phyloP scores from a whole-genome alignment of 2,113 vertebrate genomes.

The Megaceryle maxima region DNA sequence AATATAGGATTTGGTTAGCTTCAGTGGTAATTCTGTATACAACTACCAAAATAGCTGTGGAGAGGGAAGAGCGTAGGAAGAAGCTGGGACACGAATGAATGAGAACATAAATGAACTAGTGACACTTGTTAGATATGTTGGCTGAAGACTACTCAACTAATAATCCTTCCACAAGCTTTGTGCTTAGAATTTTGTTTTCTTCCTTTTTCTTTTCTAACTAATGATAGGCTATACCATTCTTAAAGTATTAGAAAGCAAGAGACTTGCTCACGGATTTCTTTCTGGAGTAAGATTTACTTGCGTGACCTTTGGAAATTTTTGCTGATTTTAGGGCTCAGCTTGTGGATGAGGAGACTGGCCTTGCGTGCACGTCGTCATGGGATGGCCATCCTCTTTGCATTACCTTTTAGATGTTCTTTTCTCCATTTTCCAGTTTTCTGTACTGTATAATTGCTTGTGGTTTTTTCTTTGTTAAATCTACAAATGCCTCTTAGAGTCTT shows the following conservation, averaged over 20 bases:
- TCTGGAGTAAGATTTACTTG: background rate
- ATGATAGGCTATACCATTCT: background rate
- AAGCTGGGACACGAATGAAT: background rate
- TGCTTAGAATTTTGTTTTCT: background rate
- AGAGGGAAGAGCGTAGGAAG: background rate
- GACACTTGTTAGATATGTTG: background rate
- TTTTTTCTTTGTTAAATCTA: background rate
- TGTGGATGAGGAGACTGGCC: background rate
- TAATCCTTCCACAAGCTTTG: background rate
- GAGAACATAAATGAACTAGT: background rate
- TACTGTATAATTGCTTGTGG: background rate
- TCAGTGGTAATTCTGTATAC: background rate
- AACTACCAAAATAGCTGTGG: background rate
- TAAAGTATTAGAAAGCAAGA: background rate
- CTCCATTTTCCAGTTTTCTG: background rate
- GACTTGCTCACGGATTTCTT: background rate
- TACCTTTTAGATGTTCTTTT: background rate
- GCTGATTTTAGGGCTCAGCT: background rate
- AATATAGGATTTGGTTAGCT: background rate
- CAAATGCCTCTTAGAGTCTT: background rate
- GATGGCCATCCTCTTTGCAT: background rate
- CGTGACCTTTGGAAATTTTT: background rate
- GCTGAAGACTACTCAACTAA: background rate
- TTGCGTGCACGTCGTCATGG: background rate
- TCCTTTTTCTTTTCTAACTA: background rate